Percentiles rank a stretch among this genome's conserved stretches.
Evolutionary conservation across 2,113 vertebrate species (phyloP).

Genomic region (Aleadryas rufinucha): DNA sequence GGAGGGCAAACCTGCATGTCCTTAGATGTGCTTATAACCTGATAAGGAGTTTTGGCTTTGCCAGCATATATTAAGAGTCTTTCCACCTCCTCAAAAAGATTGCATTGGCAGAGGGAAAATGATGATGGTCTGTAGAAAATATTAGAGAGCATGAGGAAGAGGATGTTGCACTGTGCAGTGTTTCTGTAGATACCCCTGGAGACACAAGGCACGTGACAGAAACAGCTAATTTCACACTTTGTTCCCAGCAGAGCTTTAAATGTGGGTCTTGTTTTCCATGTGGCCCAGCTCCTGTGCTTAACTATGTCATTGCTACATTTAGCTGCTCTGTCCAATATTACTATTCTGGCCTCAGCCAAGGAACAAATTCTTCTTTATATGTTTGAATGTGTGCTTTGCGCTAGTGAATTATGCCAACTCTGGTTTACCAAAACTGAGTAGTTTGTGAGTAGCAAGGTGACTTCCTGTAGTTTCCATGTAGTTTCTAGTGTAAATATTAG

Average conservation of each 20-base stretch:
- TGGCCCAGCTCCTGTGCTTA: not conserved
- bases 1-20: not conserved
- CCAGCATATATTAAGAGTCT: not conserved
- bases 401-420: slow-evolving; percentile 7
- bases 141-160: not conserved
- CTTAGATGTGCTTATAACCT: not conserved
- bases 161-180: not conserved
- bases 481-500: slow-evolving; percentile 4
- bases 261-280: not conserved
- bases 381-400: slow-evolving; percentile 16
- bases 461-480: slow-evolving; percentile 3
- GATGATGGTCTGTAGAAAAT: not conserved
- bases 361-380: not conserved
- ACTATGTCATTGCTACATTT: not conserved
- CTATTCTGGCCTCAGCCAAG: not conserved
- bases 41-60: not conserved
- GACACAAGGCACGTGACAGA: not conserved
- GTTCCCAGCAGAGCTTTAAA: not conserved
- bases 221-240: not conserved
- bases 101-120: not conserved
- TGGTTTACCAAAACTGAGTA: not conserved
- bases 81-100: not conserved
- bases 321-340: not conserved
- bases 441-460: not conserved
- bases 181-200: not conserved